Percentiles rank a stretch among this genome's conserved stretches.
These are phyloP conservation scores for Tamias sibiricus DNA, from an alignment of 2,113 vertebrate genomes.

Conservation along the genomic window DNA sequence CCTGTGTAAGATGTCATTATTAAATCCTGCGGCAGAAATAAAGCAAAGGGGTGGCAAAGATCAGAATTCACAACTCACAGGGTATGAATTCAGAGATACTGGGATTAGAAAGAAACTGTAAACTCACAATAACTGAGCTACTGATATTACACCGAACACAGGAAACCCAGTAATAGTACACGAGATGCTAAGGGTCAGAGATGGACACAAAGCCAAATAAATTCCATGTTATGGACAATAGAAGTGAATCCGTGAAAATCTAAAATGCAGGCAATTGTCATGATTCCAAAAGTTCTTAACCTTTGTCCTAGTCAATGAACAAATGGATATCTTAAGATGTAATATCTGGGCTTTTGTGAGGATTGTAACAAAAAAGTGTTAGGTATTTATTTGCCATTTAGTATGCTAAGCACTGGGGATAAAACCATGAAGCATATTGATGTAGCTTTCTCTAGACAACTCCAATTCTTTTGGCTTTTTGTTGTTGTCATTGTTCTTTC, in stretches of 20 bases:
- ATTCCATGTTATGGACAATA: neutral
- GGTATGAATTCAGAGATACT: neutral
- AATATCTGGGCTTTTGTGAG: neutral
- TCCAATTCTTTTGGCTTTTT: too few relatives aligned
- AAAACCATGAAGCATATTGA: neutral
- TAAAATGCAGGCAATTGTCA: conserved; percentile 28
- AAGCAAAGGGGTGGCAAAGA: neutral
- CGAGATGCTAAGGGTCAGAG: neutral
- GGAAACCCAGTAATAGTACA: neutral
- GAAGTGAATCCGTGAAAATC: neutral
- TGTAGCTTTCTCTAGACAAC: neutral
- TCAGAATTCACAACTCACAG: neutral
- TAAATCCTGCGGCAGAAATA: neutral
- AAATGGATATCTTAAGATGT: neutral
- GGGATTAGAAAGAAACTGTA: conserved; percentile 13
- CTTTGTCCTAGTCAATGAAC: neutral
- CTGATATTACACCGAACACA: neutral
- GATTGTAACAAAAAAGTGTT: neutral
- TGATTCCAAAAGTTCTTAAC: neutral
- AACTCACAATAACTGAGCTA: neutral
- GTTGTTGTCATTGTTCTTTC: too few relatives aligned
- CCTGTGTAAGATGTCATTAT: neutral
- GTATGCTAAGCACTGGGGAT: neutral
- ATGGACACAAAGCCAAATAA: neutral
- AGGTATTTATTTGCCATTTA: neutral